phyloP scores from a whole-genome alignment of 2,888 invertebrate species.

The Eupithecia subfuscata region DNA sequence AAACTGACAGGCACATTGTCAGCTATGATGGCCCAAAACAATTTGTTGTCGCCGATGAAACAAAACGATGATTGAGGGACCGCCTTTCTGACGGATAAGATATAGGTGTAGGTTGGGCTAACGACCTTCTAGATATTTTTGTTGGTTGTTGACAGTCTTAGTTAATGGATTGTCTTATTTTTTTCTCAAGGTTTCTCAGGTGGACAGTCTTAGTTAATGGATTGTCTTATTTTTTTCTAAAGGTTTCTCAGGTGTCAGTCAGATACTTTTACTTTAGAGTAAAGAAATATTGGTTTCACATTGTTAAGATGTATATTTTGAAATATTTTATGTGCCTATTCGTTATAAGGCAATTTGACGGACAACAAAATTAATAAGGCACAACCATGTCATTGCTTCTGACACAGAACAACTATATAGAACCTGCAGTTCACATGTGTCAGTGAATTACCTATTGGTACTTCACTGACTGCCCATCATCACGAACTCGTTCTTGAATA shows the following conservation, averaged over 20 bases:
- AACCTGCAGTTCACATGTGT: too few species aligned
- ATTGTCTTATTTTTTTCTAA: not conserved
- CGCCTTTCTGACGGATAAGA: conserved; percentile 32
- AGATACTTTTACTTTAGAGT: not conserved
- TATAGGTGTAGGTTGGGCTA: conserved; percentile 18
- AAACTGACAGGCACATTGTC: conserved; percentile 44
- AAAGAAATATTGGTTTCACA: not conserved
- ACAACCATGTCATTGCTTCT: not conserved
- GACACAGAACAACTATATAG: too few species aligned
- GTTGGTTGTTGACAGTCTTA: conserved; percentile 9
- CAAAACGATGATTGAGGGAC: conserved; percentile 34
- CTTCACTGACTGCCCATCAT: too few species aligned
- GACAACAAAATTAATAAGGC: not conserved
- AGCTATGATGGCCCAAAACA: conserved; percentile 43
- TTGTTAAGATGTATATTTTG: not conserved
- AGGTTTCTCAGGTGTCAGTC: not conserved
- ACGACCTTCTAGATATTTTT: conserved; percentile 13
- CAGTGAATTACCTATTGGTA: too few species aligned
- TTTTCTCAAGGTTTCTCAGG: not conserved
- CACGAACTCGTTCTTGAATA: too few species aligned
- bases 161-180: not conserved
- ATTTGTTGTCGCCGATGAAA: conserved; percentile 41
- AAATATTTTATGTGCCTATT: not conserved
- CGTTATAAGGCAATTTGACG: not conserved
- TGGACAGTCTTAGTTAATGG: conserved; percentile 5